These are phyloP conservation scores for Cyphomyrus plagiostoma DNA, from an alignment of 2,113 vertebrate genomes.

Conservation along the genomic window DNA sequence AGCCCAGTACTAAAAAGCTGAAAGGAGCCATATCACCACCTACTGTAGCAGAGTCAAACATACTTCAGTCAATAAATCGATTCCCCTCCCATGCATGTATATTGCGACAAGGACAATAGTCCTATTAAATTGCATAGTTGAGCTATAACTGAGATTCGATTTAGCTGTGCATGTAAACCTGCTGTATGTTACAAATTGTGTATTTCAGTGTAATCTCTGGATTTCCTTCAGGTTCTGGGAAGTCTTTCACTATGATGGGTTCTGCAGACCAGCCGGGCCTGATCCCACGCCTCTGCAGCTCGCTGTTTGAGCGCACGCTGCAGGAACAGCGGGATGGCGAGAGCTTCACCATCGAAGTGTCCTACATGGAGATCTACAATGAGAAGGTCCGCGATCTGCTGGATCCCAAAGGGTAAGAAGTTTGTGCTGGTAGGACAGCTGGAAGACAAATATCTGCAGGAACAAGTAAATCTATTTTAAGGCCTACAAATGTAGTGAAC, in stretches of 20 bases:
- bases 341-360: slow-evolving; percentile 94
- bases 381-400: slow-evolving; percentile 95
- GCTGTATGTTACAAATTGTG: neutral
- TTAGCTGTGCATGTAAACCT: too few species aligned
- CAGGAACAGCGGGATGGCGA: slow-evolving; percentile 81
- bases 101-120: too few species aligned
- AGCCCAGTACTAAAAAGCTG: too few species aligned
- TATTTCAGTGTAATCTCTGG: neutral
- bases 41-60: too few species aligned
- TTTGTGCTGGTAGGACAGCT: neutral
- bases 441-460: neutral
- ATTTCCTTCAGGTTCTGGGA: slow-evolving; percentile 78
- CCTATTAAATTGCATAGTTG: too few species aligned
- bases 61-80: too few species aligned
- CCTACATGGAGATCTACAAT: slow-evolving; percentile 98
- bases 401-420: slow-evolving; percentile 87
- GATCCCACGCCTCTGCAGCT: slow-evolving; percentile 90
- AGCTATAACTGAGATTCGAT: too few species aligned
- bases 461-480: neutral
- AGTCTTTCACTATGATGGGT: slow-evolving; percentile 98
- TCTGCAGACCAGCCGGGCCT: slow-evolving; percentile 87
- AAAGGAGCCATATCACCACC: too few species aligned
- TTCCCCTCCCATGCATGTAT: too few species aligned
- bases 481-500: neutral
- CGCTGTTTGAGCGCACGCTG: slow-evolving; percentile 85